Evolutionary conservation across 1,140 invertebrate species (phyloP).

Genomic region (Drosophila rhopaloa): DNA sequence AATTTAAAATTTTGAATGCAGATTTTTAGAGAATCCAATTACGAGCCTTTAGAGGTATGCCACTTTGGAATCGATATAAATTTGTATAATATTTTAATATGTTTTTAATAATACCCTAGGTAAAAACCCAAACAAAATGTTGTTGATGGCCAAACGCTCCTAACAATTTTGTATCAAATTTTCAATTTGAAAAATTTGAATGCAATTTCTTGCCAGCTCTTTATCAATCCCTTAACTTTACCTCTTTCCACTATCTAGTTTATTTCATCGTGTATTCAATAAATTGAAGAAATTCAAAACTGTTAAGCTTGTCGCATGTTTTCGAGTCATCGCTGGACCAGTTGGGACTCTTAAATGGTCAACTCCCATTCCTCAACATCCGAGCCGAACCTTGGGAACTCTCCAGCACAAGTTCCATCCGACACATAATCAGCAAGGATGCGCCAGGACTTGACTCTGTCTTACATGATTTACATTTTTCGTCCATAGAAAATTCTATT

Average conservation of each 20-base stretch:
- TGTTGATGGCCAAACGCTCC: too few species aligned
- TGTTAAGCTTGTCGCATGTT: slow-evolving; percentile 1
- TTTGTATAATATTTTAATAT: too few species aligned
- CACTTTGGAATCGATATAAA: too few species aligned
- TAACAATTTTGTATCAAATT: too few species aligned
- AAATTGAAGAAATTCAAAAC: slow-evolving; percentile 8
- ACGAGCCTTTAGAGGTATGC: too few species aligned
- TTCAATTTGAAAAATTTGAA: too few species aligned
- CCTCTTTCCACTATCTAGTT: not conserved
- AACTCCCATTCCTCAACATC: not conserved
- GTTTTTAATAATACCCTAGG: too few species aligned
- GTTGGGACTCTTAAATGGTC: slow-evolving; percentile 8
- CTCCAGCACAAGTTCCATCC: not conserved
- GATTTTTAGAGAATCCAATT: too few species aligned
- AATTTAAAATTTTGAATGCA: too few species aligned
- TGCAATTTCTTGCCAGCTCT: too few species aligned
- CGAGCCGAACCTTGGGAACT: not conserved
- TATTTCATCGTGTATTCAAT: not conserved
- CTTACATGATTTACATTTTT: slow-evolving; percentile 77
- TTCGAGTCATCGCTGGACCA: not conserved
- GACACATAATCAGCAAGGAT: slow-evolving; percentile 65
- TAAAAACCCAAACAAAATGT: too few species aligned
- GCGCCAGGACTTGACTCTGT: slow-evolving; percentile 31
- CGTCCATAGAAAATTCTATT: slow-evolving; percentile 76
- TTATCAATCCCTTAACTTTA: too few species aligned